Conservation (phyloP, 2,113 vertebrate genomes). For the Pollimyrus isidori region DNA sequence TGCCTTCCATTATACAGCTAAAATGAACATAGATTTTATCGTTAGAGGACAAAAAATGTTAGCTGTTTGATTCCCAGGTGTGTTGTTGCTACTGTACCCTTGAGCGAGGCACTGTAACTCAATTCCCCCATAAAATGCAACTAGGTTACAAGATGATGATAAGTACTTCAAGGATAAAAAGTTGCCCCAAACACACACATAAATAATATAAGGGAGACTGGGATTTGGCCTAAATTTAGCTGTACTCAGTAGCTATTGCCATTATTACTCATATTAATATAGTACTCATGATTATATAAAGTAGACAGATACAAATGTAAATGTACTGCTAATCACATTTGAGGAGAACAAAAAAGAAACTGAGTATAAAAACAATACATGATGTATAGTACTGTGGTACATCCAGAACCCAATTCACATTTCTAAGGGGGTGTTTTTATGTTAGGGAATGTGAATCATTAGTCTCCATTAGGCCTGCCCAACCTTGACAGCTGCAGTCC, state of each 20-base stretch:
- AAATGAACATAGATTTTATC: neutral
- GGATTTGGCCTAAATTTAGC: neutral
- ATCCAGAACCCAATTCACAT: neutral
- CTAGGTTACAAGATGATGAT: neutral
- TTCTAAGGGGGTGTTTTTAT: neutral
- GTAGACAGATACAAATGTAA: neutral
- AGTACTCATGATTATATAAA: neutral
- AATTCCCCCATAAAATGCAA: neutral
- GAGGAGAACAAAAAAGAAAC: neutral
- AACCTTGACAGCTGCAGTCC: neutral
- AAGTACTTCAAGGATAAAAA: neutral
- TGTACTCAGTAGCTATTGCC: neutral
- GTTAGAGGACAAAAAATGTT: neutral
- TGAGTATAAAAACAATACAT: neutral
- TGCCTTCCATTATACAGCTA: neutral
- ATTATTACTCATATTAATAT: neutral
- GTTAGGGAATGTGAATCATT: neutral
- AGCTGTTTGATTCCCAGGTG: neutral
- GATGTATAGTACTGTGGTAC: neutral
- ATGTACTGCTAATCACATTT: neutral
- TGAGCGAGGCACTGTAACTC: neutral
- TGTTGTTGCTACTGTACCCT: neutral
- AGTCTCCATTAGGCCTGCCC: neutral
- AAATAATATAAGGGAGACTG: neutral
- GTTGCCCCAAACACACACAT: neutral